Conservation (phyloP, 2,113 vertebrate species). For the Chaetops frenatus region DNA sequence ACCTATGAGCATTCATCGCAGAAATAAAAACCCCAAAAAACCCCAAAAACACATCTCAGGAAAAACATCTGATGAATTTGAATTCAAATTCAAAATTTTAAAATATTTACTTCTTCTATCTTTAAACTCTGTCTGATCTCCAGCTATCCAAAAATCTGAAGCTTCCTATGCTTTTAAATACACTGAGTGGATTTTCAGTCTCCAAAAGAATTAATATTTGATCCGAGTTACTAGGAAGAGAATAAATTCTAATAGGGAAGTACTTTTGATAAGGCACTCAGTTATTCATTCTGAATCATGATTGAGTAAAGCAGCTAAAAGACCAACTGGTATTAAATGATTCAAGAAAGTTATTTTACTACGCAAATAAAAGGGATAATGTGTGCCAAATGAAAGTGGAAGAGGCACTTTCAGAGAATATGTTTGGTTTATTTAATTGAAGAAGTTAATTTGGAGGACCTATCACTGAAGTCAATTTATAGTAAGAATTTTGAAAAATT, state of each 20-base stretch:
- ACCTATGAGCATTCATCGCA: background rate
- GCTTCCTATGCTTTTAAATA: background rate
- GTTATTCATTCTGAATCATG: background rate
- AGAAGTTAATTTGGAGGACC: background rate
- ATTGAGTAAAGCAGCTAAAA: background rate
- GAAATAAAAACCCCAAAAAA: accelerated
- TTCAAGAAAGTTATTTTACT: background rate
- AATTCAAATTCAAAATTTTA: background rate
- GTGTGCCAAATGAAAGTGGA: background rate
- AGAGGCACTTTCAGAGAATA: background rate
- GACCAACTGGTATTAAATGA: background rate
- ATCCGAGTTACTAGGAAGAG: background rate
- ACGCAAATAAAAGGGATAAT: background rate
- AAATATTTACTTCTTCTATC: background rate
- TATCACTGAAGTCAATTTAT: background rate
- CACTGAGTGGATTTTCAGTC: background rate
- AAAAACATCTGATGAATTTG: background rate
- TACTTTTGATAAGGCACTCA: background rate
- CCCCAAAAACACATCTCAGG: background rate
- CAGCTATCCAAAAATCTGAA: background rate
- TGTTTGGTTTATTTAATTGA: background rate
- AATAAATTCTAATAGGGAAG: background rate
- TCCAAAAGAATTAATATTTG: constrained; percentile 11
- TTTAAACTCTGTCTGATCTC: background rate
- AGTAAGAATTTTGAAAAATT: background rate